Conservation (phyloP, 2,888 invertebrate species). For the Dasypolia templi region DNA sequence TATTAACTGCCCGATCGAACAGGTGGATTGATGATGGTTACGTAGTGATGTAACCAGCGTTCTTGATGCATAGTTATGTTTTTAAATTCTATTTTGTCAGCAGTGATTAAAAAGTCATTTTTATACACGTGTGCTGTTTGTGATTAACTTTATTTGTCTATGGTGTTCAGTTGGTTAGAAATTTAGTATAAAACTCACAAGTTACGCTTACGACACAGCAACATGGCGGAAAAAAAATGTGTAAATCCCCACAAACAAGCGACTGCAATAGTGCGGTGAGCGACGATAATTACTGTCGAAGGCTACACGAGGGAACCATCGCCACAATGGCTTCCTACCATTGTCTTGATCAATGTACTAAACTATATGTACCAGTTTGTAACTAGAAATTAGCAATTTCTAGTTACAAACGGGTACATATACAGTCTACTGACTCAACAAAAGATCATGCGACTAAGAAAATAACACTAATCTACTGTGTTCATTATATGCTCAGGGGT, state of each 20-base stretch:
- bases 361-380: conserved; percentile 46
- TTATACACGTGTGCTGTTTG: neutral
- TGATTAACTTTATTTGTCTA: conserved; percentile 6
- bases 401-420: no score
- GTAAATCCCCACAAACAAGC: conserved; percentile 65
- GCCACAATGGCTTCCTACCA: conserved; percentile 78
- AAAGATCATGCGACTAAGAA: conserved; percentile 27
- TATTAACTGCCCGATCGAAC: conserved; percentile 43
- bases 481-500: conserved; percentile 9
- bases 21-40: conserved; percentile 44
- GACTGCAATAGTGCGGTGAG: conserved; percentile 67
- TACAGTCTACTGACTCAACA: conserved; percentile 26
- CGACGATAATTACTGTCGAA: conserved; percentile 78
- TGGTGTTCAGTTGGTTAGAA: conserved; percentile 26
- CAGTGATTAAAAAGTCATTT: conserved; percentile 5
- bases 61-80: neutral
- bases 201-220: conserved; percentile 38
- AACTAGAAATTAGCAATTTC: conserved; percentile 38
- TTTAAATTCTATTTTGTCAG: conserved; percentile 17
- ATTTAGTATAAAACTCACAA: conserved; percentile 30
- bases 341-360: conserved; percentile 66
- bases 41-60: conserved; percentile 45
- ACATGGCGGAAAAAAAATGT: conserved; percentile 59
- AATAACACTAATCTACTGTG: conserved; percentile 10
- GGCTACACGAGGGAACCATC: conserved; percentile 80